phyloP scores from a whole-genome alignment of 2,888 invertebrate species.

The Anthoptus insignis region DNA sequence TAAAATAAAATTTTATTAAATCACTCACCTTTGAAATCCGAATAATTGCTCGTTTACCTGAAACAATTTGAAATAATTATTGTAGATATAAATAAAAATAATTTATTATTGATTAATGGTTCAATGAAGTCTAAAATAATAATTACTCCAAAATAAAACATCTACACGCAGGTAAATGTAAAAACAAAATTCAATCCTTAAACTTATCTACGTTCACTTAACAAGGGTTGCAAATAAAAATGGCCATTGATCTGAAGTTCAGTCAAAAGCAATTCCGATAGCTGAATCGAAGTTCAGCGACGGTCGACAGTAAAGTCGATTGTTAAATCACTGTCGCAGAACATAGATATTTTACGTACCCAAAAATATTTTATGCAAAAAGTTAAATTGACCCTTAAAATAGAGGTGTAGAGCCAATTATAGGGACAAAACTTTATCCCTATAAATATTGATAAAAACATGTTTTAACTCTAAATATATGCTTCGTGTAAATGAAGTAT shows the following conservation, averaged over 20 bases:
- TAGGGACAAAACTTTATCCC: too few species aligned
- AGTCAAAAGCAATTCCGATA: slow-evolving; percentile 45
- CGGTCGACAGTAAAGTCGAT: slow-evolving; percentile 51
- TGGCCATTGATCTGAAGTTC: slow-evolving; percentile 9
- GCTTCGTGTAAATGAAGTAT: too few species aligned
- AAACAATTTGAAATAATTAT: too few species aligned
- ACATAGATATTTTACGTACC: not conserved
- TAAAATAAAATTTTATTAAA: too few species aligned
- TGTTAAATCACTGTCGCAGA: slow-evolving; percentile 77
- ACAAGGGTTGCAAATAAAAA: slow-evolving; percentile 3
- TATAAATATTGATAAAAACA: too few species aligned
- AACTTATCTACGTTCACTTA: slow-evolving; percentile 2
- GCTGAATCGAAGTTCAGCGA: slow-evolving; percentile 63
- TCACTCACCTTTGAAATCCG: not conserved
- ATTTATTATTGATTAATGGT: too few species aligned
- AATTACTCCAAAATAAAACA: too few species aligned
- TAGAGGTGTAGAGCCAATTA: too few species aligned
- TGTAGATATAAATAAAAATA: too few species aligned
- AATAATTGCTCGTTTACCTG: too few species aligned
- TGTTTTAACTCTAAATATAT: too few species aligned
- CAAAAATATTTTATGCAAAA: not conserved
- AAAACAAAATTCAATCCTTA: not conserved
- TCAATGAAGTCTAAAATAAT: too few species aligned
- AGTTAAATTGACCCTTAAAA: not conserved
- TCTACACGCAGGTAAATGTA: not conserved